Evolutionary conservation across 1,140 invertebrate genomes (phyloP), one percentile per base, ranked within the genome.

Genomic region (Telenomus remus): DNA sequence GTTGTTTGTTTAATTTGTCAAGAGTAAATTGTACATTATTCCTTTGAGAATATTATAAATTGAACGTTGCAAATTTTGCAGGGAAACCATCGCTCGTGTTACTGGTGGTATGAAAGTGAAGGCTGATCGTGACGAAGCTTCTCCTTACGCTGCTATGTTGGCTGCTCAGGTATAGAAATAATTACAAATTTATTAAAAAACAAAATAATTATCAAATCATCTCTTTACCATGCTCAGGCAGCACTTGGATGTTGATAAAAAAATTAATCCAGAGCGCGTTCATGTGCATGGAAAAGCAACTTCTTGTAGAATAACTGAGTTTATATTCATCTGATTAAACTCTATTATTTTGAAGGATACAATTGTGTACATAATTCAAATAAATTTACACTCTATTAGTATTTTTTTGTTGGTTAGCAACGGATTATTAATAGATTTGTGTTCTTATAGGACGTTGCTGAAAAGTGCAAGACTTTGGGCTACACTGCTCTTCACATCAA

Each of bases 21-120:
- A n/a, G n/a, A n/a, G n/a, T n/a, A n/a, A n/a, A n/a, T n/a, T n/a
- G n/a, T n/a, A n/a, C n/a, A n/a, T n/a, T n/a, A n/a, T n/a, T n/a
- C n/a, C n/a, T n/a, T n/a, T n/a, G n/a, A n/a, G 37, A 39, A 39
- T 9, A 1, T 39, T 39, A 4, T 39, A 39, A 39, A 39, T 39
- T 39, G 3, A 3, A 39, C 9, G 37, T 9, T 11, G n/a, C 3
- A 9, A 39, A 39, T 11, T 39, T 83, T 81, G n/a, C 72, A 94
- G 97, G 82, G 98, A 99, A 95, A 99, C 98, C 1, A 99, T 99
- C 84, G 95, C 96, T 61, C 92, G 98, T 83, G 95, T 99, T 34
- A 99, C 98, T 82, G 98, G 98, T 87, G 98, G 98, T 65, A 99
- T 99, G 98, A 99, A 99, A 91, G 98, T 99, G 0, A 99, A 99